Conservation (phyloP, 2,888 invertebrate genomes). For the Andrena haemorrhoa region DNA sequence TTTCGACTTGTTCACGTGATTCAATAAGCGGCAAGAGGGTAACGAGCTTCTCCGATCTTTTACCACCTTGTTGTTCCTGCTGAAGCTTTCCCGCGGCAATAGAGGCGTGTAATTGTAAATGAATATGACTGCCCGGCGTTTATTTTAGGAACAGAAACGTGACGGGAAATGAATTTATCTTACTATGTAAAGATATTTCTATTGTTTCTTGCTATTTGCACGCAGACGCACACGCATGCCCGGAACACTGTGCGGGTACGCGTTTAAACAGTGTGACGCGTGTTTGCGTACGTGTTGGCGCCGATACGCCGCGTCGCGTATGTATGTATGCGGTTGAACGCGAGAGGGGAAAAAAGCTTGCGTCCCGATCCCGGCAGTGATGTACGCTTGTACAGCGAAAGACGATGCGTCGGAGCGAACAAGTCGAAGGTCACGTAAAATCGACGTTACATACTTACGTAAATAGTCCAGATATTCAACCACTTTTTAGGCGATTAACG, state of each 20-base stretch:
- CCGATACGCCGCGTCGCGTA: background rate
- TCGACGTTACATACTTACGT: background rate
- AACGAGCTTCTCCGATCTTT: background rate
- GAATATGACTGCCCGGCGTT: conserved; percentile 11
- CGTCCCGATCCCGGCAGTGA: no score
- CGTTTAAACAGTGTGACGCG: background rate
- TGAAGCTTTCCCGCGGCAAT: background rate
- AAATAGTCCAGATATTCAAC: conserved; percentile 15
- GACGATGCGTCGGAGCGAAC: background rate
- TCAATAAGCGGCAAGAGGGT: background rate
- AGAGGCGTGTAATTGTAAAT: conserved; percentile 10
- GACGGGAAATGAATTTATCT: conserved; percentile 29
- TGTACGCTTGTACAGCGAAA: no score
- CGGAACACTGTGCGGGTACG: background rate
- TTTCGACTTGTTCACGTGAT: background rate
- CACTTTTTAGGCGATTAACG: conserved; percentile 4
- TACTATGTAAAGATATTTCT: background rate
- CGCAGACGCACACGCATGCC: background rate
- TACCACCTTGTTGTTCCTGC: background rate
- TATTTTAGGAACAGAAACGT: conserved; percentile 18
- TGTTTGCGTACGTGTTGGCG: no score
- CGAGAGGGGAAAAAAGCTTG: no score
- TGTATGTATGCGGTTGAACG: background rate
- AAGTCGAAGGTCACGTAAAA: background rate
- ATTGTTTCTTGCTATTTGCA: conserved; percentile 5